Evolutionary conservation across 2,797 vertebrate species (phyloP).

Genomic region (Danionella dracula): DNA sequence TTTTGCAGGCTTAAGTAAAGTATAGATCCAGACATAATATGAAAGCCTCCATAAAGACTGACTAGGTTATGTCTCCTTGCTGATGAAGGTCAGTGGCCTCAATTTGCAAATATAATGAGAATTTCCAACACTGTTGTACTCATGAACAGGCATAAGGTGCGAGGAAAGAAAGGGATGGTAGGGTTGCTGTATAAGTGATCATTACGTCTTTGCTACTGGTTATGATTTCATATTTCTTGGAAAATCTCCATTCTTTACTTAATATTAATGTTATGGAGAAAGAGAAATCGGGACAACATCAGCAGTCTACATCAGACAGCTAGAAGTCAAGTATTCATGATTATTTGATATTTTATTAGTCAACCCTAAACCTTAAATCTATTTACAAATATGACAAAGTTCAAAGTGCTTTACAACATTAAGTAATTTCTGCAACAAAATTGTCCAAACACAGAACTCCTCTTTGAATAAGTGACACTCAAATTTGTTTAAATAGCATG

Average conservation of each 20-base stretch:
- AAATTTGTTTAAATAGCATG: too few species aligned
- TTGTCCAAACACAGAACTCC: too few species aligned
- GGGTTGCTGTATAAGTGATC: constrained; percentile 5
- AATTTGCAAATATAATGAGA: constrained; percentile 45
- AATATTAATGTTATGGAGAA: constrained; percentile 25
- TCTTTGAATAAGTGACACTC: too few species aligned
- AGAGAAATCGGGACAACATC: not conserved
- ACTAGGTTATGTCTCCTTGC: constrained; percentile 28
- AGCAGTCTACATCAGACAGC: not conserved
- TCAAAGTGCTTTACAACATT: too few species aligned
- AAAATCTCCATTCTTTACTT: too few species aligned
- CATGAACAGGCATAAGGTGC: constrained; percentile 28
- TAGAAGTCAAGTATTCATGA: too few species aligned
- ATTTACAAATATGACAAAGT: too few species aligned
- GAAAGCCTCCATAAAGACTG: constrained; percentile 30
- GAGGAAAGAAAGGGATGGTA: not conserved
- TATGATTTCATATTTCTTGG: constrained; percentile 15
- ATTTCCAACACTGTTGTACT: constrained; percentile 35
- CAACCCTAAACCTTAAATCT: too few species aligned
- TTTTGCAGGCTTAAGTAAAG: constrained; percentile 14
- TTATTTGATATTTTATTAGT: too few species aligned
- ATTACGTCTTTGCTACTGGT: constrained; percentile 13
- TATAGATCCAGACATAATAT: constrained; percentile 15
- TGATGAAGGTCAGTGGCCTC: constrained; percentile 22
- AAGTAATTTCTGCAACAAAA: too few species aligned